Percentiles rank a stretch among this genome's conserved stretches.
Evolutionary conservation across 2,888 invertebrate genomes (phyloP).

Genomic region (Gari tellinella): DNA sequence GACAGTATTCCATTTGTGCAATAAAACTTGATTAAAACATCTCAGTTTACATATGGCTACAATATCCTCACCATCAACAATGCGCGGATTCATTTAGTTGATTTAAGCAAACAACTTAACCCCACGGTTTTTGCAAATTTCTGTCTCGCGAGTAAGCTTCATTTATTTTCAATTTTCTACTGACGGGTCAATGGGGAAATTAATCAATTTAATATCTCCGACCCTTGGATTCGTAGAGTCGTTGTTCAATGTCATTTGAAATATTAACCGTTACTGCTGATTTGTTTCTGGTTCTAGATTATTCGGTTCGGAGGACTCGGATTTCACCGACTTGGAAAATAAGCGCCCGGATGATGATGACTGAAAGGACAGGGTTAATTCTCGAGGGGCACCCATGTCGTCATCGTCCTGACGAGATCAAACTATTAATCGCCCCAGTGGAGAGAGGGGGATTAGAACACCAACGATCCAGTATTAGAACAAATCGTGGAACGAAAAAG

Average conservation of each 20-base stretch:
- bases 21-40: conserved; percentile 64
- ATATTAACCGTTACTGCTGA: conserved; percentile 27
- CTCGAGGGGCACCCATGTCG: conserved; percentile 1
- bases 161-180: conserved; percentile 64
- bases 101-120: conserved; percentile 35
- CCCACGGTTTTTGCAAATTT: too few species aligned
- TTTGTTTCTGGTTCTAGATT: conserved; percentile 41
- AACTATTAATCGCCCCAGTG: too few species aligned
- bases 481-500: too few species aligned
- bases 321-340: conserved; percentile 30
- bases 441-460: too few species aligned
- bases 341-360: conserved; percentile 7
- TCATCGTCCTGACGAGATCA: background rate
- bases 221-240: conserved; percentile 25
- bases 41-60: conserved; percentile 59
- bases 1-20: conserved; percentile 54
- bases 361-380: conserved; percentile 12
- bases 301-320: conserved; percentile 36
- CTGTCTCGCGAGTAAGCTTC: conserved; percentile 43
- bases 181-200: conserved; percentile 63
- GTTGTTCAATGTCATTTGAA: conserved; percentile 44
- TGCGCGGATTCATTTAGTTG: conserved; percentile 6
- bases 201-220: conserved; percentile 53
- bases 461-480: too few species aligned
- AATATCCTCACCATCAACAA: conserved; percentile 15